A percentile compares a stretch with the other conserved stretches of the same genome.
These are phyloP conservation scores for Limanda limanda DNA, from an alignment of 2,113 vertebrate species.

Conservation along the genomic window DNA sequence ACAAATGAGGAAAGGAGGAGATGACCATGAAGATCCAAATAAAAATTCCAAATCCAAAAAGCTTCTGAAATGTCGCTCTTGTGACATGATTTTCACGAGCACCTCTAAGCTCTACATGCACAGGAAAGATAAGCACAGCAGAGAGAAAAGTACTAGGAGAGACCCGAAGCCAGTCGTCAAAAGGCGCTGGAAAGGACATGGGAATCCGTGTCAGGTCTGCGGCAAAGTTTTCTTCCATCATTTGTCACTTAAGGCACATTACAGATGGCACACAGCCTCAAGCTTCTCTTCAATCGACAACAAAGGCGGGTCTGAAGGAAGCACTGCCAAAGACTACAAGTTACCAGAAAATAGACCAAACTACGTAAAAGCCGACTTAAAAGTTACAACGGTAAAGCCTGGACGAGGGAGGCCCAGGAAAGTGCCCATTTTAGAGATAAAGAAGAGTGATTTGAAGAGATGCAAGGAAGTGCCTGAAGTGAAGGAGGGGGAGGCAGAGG, in stretches of 20 bases:
- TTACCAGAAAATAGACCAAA: conserved; percentile 22
- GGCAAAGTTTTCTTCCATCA: conserved; percentile 79
- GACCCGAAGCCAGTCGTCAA: conserved; percentile 19
- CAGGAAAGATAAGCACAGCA: conserved; percentile 77
- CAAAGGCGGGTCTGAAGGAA: neutral
- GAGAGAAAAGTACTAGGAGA: conserved; percentile 44
- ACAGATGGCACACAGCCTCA: conserved; percentile 42
- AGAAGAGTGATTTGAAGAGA: neutral
- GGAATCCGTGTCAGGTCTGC: conserved; percentile 75
- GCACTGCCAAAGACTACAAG: conserved; percentile 25
- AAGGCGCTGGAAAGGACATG: conserved; percentile 37
- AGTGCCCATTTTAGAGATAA: neutral
- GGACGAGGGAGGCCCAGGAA: conserved; percentile 46
- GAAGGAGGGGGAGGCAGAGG: conserved; percentile 9
- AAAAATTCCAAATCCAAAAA: conserved; percentile 32
- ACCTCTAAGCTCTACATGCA: conserved; percentile 73
- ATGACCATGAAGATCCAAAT: neutral
- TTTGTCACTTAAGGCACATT: conserved; percentile 73
- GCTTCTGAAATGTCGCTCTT: conserved; percentile 74
- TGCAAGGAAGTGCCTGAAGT: conserved; percentile 32
- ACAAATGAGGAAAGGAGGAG: neutral
- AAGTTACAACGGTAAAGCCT: neutral
- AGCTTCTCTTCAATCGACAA: neutral
- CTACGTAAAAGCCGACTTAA: neutral
- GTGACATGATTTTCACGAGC: conserved; percentile 76